These are phyloP conservation scores for Chelidonichthys spinosus DNA, from an alignment of 2,797 vertebrate species.

Conservation along the genomic window DNA sequence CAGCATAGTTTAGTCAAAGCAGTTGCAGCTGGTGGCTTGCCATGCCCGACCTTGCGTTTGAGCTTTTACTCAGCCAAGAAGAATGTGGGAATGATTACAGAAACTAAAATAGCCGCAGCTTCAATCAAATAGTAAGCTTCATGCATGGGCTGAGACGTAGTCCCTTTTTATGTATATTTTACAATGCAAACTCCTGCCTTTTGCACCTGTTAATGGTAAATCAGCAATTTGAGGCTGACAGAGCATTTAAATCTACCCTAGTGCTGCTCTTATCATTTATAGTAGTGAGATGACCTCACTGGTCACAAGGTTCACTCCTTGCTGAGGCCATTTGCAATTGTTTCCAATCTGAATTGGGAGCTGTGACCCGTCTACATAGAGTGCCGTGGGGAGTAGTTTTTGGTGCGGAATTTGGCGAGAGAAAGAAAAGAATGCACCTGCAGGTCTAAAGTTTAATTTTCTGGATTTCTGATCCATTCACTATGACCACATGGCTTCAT, in stretches of 20 bases:
- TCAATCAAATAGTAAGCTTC: constrained; percentile 1
- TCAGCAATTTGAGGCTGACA: constrained; percentile 22
- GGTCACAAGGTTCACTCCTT: constrained; percentile 23
- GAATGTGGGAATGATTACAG: background rate
- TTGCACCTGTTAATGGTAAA: constrained; percentile 44
- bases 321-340: constrained; percentile 44
- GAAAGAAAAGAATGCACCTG: constrained; percentile 47
- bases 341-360: constrained; percentile 42
- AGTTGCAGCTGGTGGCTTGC: constrained; percentile 17
- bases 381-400: constrained; percentile 16
- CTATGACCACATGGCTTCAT: constrained; percentile 28
- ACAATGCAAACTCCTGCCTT: constrained; percentile 5
- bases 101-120: background rate
- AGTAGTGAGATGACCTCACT: constrained; percentile 28
- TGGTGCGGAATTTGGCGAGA: constrained; percentile 25
- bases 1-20: constrained; percentile 17
- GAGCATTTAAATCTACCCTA: constrained; percentile 39
- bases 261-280: constrained; percentile 38
- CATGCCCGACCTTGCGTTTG: constrained; percentile 13
- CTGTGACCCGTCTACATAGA: background rate
- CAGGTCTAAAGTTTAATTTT: constrained; percentile 57
- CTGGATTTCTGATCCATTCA: constrained; percentile 55
- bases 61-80: constrained; percentile 2
- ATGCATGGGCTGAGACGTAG: background rate
- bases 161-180: constrained; percentile 2